These are phyloP conservation scores for Cheilosia vernalis DNA, from an alignment of 2,888 invertebrate genomes.

Conservation along the genomic window DNA sequence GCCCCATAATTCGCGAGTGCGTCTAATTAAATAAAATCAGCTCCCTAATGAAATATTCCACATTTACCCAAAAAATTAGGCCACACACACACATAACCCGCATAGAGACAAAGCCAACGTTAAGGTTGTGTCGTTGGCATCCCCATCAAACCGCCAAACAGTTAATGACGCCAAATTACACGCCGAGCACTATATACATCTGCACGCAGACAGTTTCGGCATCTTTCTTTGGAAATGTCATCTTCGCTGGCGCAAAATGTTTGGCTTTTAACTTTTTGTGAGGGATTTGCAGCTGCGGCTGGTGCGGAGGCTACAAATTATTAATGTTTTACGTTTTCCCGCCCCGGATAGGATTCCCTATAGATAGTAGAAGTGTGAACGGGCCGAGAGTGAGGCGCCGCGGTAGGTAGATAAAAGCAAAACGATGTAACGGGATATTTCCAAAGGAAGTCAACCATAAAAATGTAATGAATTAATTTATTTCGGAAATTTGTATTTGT, in stretches of 20 bases:
- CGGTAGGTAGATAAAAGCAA: slow-evolving; percentile 26
- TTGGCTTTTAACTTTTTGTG: slow-evolving; percentile 20
- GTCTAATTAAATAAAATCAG: slow-evolving; percentile 46
- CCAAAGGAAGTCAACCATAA: slow-evolving; percentile 40
- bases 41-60: slow-evolving; percentile 48
- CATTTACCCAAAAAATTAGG: slow-evolving; percentile 27
- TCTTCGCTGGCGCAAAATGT: not conserved
- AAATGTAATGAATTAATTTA: slow-evolving; percentile 42
- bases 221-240: slow-evolving; percentile 3
- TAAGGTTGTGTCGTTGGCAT: not conserved
- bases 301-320: not conserved
- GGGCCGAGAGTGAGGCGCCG: not conserved
- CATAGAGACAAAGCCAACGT: not conserved
- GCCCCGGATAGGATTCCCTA: not conserved
- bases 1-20: slow-evolving; percentile 15
- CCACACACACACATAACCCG: slow-evolving; percentile 5
- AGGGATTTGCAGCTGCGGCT: not conserved
- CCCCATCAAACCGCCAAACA: not conserved
- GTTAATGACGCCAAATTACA: not conserved
- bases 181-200: not conserved
- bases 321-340: not conserved
- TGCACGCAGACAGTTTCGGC: slow-evolving; percentile 3
- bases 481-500: slow-evolving; percentile 38
- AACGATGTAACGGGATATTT: slow-evolving; percentile 20
- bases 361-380: not conserved